A percentile compares a stretch with the other conserved stretches of the same genome.
Conservation (phyloP, 2,113 vertebrate species). For the Sylvia atricapilla region DNA sequence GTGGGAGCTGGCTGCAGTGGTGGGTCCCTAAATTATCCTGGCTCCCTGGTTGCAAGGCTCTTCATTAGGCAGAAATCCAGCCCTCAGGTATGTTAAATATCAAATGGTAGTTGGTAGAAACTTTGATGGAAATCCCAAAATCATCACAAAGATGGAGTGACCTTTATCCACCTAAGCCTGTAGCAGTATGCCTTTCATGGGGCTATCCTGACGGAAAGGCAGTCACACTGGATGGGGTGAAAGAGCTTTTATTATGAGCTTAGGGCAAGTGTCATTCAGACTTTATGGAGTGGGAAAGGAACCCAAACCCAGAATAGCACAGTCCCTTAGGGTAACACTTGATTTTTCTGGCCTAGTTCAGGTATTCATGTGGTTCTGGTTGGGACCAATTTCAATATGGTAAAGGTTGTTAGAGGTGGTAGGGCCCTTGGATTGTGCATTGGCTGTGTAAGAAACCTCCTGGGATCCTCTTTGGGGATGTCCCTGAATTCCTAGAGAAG, state of each 20-base stretch:
- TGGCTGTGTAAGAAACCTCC: not conserved
- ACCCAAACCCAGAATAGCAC: not conserved
- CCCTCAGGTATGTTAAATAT: not conserved
- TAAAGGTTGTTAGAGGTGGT: not conserved
- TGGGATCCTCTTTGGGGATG: not conserved
- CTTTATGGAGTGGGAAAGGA: not conserved
- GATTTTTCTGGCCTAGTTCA: not conserved
- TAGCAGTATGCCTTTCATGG: not conserved
- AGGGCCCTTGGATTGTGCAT: not conserved
- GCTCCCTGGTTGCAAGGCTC: not conserved
- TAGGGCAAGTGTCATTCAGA: not conserved
- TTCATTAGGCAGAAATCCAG: not conserved
- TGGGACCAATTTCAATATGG: fast-evolving
- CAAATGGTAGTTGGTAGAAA: not conserved
- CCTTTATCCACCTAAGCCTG: not conserved
- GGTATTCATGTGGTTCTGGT: not conserved
- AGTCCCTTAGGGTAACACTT: not conserved
- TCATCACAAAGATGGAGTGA: not conserved
- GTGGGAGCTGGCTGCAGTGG: not conserved
- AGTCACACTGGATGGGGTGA: not conserved
- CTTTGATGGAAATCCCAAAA: not conserved
- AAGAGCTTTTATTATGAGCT: not conserved
- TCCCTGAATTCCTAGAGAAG: not conserved
- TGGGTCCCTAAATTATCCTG: not conserved
- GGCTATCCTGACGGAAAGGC: not conserved